Evolutionary conservation across 2,797 vertebrate species (phyloP).

Genomic region (Poecilia velifera): DNA sequence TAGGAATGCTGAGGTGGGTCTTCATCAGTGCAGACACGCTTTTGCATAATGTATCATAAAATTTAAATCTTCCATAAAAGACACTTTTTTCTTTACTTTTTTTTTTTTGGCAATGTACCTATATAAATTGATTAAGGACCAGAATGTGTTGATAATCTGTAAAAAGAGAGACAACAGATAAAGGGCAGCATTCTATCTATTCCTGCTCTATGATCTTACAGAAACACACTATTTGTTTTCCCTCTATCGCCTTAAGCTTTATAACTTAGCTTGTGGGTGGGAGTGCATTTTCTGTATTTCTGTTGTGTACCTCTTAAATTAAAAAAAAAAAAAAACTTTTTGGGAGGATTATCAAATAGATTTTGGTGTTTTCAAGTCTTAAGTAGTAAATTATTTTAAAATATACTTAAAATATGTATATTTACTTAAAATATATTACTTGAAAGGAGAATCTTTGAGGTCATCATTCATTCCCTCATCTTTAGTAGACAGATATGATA

Average conservation of each 20-base stretch:
- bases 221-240: not conserved
- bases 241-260: not conserved
- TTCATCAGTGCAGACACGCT: not conserved
- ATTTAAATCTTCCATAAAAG: not conserved
- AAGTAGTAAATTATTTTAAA: not conserved
- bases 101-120: not conserved
- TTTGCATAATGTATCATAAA: not conserved
- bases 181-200: not conserved
- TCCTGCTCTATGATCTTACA: not conserved
- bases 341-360: no score
- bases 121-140: not conserved
- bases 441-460: not conserved
- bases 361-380: not conserved
- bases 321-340: no score
- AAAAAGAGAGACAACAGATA: not conserved
- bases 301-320: not conserved
- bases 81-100: no score
- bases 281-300: not conserved
- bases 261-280: not conserved
- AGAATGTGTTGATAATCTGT: not conserved
- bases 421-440: not conserved
- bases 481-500: not conserved
- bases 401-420: not conserved
- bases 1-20: not conserved
- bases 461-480: not conserved